These are phyloP conservation scores for Taurulus bubalis DNA, from an alignment of 2,113 vertebrate genomes.

Conservation along the genomic window DNA sequence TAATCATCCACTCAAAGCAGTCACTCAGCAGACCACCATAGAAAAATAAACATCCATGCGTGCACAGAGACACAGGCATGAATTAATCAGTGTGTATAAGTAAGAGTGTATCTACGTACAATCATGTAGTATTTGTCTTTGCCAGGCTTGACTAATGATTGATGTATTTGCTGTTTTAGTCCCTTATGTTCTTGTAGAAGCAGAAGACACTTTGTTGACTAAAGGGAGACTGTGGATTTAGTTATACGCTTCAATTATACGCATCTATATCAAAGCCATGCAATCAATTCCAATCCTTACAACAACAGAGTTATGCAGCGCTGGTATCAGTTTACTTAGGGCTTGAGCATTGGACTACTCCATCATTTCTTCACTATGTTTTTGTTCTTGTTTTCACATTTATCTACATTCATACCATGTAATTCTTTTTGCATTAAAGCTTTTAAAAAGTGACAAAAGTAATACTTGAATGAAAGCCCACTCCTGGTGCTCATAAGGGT, in stretches of 20 bases:
- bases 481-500: neutral
- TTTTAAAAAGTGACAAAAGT: neutral
- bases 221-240: neutral
- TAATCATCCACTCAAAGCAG: slow-evolving; percentile 35
- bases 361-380: neutral
- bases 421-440: neutral
- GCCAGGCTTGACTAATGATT: slow-evolving; percentile 3
- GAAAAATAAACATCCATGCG: slow-evolving; percentile 25
- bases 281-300: neutral
- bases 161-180: slow-evolving; percentile 18
- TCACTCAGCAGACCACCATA: slow-evolving; percentile 42
- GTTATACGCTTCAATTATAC: neutral
- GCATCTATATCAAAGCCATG: neutral
- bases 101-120: neutral
- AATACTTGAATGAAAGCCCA: neutral
- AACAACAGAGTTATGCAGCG: slow-evolving; percentile 18
- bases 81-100: neutral
- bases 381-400: neutral
- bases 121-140: slow-evolving; percentile 22
- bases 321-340: neutral
- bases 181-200: neutral
- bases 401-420: neutral
- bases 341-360: neutral
- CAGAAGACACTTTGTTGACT: neutral
- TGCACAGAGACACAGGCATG: neutral